Percentiles rank a stretch among this genome's conserved stretches.
Evolutionary conservation across 2,113 vertebrate species (phyloP).

Genomic region (Gobiocypris rarus): DNA sequence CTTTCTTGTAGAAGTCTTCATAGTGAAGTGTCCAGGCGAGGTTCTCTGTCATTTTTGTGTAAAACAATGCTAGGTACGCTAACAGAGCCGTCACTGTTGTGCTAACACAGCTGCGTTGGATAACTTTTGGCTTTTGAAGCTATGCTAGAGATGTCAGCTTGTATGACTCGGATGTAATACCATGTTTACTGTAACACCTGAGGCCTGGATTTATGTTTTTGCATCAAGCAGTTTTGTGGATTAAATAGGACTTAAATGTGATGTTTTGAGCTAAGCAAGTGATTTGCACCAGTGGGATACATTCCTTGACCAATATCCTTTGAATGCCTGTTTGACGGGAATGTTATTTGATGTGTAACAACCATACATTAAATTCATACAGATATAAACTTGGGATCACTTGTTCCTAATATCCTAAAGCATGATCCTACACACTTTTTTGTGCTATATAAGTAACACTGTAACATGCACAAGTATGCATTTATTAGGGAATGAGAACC

Average conservation of each 20-base stretch:
- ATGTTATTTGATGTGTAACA: too few species aligned
- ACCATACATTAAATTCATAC: too few species aligned
- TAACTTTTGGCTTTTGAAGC: background rate
- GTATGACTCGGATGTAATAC: background rate
- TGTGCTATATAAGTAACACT: background rate
- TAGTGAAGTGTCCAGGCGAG: background rate
- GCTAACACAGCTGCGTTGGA: background rate
- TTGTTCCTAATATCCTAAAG: too few species aligned
- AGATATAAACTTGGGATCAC: too few species aligned
- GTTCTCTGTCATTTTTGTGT: background rate
- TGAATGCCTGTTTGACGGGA: too few species aligned
- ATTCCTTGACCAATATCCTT: background rate
- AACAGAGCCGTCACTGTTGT: slow-evolving; percentile 9
- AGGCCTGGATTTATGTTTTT: slow-evolving; percentile 17
- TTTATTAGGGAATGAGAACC: background rate
- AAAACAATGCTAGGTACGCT: background rate
- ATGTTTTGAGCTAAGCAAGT: background rate
- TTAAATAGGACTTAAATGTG: background rate
- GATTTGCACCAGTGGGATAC: background rate
- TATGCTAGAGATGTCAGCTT: background rate
- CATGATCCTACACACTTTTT: background rate
- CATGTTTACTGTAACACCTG: slow-evolving; percentile 6
- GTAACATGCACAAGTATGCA: too few species aligned
- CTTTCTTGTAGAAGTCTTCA: slow-evolving; percentile 1
- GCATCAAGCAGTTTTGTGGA: background rate